A percentile compares a stretch with the other conserved stretches of the same genome.
phyloP scores from a whole-genome alignment of 1,140 invertebrate species.

The Lucilia sericata region DNA sequence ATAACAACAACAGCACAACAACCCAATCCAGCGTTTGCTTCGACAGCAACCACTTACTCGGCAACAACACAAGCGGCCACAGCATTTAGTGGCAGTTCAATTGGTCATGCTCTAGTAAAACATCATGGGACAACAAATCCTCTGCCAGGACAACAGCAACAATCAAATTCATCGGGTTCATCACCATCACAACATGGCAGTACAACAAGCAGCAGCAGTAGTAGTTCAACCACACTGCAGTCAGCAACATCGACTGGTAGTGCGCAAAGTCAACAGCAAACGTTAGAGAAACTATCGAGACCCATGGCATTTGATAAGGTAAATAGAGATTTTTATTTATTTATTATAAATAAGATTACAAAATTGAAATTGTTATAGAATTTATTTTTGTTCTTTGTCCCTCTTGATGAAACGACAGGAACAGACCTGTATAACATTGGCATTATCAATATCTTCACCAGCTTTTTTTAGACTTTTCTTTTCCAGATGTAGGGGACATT shows the following conservation, averaged over 20 bases:
- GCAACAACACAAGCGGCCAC: constrained; percentile 62
- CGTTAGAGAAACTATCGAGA: constrained; percentile 63
- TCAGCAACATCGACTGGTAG: constrained; percentile 8
- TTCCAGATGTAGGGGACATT: constrained; percentile 43
- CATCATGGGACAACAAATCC: constrained; percentile 51
- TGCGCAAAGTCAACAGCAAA: constrained; percentile 53
- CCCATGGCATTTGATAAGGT: constrained; percentile 67
- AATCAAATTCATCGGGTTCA: constrained; percentile 37
- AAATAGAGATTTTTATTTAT: neutral
- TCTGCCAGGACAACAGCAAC: constrained; percentile 37
- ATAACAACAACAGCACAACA: constrained; percentile 23
- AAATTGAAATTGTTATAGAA: neutral
- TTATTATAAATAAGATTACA: neutral
- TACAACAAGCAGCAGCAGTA: constrained; percentile 41
- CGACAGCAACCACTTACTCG: constrained; percentile 58
- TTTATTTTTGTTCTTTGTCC: neutral
- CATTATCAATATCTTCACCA: neutral
- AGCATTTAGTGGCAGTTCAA: constrained; percentile 58
- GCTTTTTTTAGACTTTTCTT: neutral
- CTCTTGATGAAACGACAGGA: constrained; percentile 43
- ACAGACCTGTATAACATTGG: constrained; percentile 44
- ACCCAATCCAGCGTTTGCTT: constrained; percentile 53
- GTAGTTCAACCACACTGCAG: neutral
- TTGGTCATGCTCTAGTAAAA: constrained; percentile 54
- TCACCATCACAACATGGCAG: constrained; percentile 44